These are phyloP conservation scores for Pollenia labialis DNA, from an alignment of 2,888 invertebrate genomes.

Conservation along the genomic window DNA sequence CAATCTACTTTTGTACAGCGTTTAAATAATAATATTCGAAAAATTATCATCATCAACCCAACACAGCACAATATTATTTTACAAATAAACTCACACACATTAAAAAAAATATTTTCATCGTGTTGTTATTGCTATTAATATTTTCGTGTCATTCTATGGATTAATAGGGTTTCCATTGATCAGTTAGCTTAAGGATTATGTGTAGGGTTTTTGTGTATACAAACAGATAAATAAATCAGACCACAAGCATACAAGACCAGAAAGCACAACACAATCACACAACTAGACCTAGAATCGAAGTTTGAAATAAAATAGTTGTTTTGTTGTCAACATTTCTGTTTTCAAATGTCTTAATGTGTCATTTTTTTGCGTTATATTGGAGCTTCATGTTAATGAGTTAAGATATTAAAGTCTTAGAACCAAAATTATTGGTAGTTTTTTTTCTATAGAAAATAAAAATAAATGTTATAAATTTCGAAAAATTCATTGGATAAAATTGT, in stretches of 20 bases:
- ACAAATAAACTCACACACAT: slow-evolving; percentile 2
- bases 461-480: slow-evolving; percentile 10
- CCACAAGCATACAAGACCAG: neutral
- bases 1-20: slow-evolving; percentile 45
- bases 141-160: slow-evolving; percentile 50
- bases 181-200: slow-evolving; percentile 66
- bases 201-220: slow-evolving; percentile 43
- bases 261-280: neutral
- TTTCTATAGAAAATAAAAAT: neutral
- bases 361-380: slow-evolving; percentile 1
- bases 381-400: slow-evolving; percentile 15
- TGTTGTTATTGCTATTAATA: slow-evolving; percentile 41
- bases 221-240: slow-evolving; percentile 47
- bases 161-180: slow-evolving; percentile 57
- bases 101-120: neutral
- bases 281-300: neutral
- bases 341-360: slow-evolving; percentile 22
- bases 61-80: neutral
- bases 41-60: slow-evolving; percentile 8
- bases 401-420: slow-evolving; percentile 19
- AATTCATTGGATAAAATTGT: slow-evolving; percentile 33
- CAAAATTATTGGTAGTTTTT: neutral
- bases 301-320: neutral
- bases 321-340: neutral
- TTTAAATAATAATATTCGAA: slow-evolving; percentile 29